Evolutionary conservation across 1,140 invertebrate genomes (phyloP).

Genomic region (Meteorus sp.): DNA sequence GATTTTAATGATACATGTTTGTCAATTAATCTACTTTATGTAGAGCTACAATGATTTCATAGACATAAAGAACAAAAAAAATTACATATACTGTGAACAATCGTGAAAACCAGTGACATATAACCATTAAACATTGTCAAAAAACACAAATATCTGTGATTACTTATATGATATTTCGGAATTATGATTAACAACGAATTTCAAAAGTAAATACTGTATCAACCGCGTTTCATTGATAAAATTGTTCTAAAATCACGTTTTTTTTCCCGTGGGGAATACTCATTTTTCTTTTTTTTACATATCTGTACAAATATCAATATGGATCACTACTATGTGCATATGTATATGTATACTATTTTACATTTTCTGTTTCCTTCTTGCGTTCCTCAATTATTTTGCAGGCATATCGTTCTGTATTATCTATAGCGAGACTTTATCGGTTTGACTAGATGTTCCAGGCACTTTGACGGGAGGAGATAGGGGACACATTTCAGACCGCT

Average conservation of each 20-base stretch:
- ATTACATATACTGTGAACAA: neutral
- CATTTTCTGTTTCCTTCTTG: neutral
- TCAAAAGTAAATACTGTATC: conserved; percentile 12
- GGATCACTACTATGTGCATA: conserved; percentile 12
- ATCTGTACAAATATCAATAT: conserved; percentile 14
- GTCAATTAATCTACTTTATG: neutral
- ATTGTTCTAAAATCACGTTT: neutral
- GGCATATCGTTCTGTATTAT: conserved; percentile 2
- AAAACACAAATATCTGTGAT: no score
- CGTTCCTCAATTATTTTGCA: neutral
- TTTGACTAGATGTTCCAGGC: conserved; percentile 32
- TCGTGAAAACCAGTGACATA: neutral
- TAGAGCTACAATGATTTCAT: neutral
- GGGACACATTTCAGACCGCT: neutral
- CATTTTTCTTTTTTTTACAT: neutral
- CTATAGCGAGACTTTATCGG: conserved; percentile 10
- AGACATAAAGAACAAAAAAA: neutral
- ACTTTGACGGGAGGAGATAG: conserved; percentile 20
- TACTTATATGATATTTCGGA: neutral
- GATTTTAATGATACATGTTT: neutral
- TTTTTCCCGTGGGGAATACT: neutral
- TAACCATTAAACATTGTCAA: no score
- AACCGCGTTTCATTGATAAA: conserved; percentile 11
- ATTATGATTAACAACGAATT: neutral
- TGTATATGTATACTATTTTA: conserved; percentile 4